Evolutionary conservation across 2,113 vertebrate species (phyloP).

Genomic region (Argyrosomus japonicus): DNA sequence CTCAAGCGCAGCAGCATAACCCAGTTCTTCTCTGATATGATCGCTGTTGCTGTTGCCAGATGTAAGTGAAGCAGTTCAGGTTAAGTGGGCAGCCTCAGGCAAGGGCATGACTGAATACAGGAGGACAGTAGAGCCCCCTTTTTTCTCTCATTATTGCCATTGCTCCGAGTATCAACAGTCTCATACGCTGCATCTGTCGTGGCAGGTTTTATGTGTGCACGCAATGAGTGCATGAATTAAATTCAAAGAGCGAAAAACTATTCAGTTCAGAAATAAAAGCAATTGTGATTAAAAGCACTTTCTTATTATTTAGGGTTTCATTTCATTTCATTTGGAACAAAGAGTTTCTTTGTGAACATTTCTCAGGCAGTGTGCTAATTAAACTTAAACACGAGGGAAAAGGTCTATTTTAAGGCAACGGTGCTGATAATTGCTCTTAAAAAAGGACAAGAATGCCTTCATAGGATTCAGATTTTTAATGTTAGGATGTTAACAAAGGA

Average conservation of each 20-base stretch:
- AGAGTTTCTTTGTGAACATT: slow-evolving; percentile 13
- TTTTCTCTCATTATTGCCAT: slow-evolving; percentile 50
- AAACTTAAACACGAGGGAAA: slow-evolving; percentile 64
- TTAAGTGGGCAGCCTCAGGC: slow-evolving; percentile 72
- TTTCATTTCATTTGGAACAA: slow-evolving; percentile 47
- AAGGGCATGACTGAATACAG: slow-evolving; percentile 63
- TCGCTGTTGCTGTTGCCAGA: slow-evolving; percentile 64
- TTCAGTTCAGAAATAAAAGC: background rate
- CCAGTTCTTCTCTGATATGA: slow-evolving; percentile 57
- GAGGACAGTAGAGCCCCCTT: slow-evolving; percentile 48
- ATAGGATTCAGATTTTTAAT: slow-evolving; percentile 7
- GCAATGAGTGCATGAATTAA: background rate
- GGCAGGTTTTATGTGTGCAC: slow-evolving; percentile 21
- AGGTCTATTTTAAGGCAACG: slow-evolving; percentile 65
- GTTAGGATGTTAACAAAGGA: slow-evolving; percentile 25
- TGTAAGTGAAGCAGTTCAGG: slow-evolving; percentile 69
- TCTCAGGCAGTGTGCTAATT: slow-evolving; percentile 71
- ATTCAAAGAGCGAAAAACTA: slow-evolving; percentile 1
- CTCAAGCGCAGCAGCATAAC: slow-evolving; percentile 30
- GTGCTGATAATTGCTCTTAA: slow-evolving; percentile 64
- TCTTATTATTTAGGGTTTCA: background rate
- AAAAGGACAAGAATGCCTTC: slow-evolving; percentile 30
- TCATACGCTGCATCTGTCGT: slow-evolving; percentile 28
- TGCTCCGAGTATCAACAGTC: slow-evolving; percentile 23
- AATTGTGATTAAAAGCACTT: background rate